Evolutionary conservation across 2,113 vertebrate genomes (phyloP), one percentile per base, ranked within the genome.

Genomic region (Carassius carassius): DNA sequence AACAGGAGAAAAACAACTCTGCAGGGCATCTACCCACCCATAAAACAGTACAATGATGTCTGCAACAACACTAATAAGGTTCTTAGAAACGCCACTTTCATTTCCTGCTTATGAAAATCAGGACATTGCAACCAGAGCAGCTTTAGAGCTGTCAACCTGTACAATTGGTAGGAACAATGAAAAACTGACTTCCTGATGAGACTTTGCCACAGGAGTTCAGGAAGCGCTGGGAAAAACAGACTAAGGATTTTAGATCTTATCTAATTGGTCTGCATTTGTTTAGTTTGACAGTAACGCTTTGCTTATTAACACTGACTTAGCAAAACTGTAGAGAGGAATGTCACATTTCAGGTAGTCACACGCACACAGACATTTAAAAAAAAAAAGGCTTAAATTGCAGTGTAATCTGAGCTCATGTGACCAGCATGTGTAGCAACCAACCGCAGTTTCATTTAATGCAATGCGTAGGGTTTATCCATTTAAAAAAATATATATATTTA

Each of bases 231-330:
- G 9, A 65, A 47, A 65, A 80, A 80, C 78, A 11, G 32, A 14
- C 51, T 78, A 37, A 25, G 10, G 11, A 58, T 78, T n/a, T 60
- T 16, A 78, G 32, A 78, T 60, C 29, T 54, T 21, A 78, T 62
- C 32, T 13, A 78, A 60, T 11, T 78, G 5, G 35, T 16, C 29
- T 35, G 32, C 29, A 23, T 16, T 9, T 21, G 25, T 32, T 78
- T 60, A 58, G 25, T 37, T 54, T 60, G 51, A 0, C 32, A 51
- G 60, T 17, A 37, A 44, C 8, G 12, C 4, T 70, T 70, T 70
- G 80, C 63, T 35, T 70, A 51, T 37, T 70, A 70, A 82, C 19
- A 54, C 4, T 82, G 80, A 82, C 65, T 56, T 23, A 23, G 65
- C 65, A 72, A 72, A 82, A 37, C 19, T 6, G 8, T 32, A 47